Evolutionary conservation across 1,140 invertebrate species (phyloP), one percentile per base, ranked within the genome.

Genomic region (Hestina assimilis): DNA sequence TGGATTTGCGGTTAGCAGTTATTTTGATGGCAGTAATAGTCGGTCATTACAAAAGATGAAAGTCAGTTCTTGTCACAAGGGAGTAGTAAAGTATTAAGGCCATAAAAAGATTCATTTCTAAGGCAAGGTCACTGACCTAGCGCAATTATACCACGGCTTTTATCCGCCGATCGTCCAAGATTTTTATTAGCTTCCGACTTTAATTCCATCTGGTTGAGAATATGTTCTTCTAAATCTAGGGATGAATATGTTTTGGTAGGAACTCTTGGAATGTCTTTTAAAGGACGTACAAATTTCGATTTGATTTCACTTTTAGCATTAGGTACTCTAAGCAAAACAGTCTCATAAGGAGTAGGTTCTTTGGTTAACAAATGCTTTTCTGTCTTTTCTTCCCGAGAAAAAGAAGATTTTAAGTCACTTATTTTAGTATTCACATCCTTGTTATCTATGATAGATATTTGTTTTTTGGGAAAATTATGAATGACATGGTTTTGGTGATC

Each of bases 91-190:
- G 24, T 48, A 41, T 38, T 53, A 53, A 59, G 57, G 57, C 48
- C 57, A 59, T 52, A 59, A 23, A 59, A 57, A 59, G 14, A 52
- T 52, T 61, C 48, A 69, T 59, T 64, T 41, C n/a, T n/a, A 69
- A 74, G 71, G 73, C 74, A 56, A 75, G 72, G 78, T 74, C 75
- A 86, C 84, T 83, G 80, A 85, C 84, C 84, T 85, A 75, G 67
- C 79, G 58, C 55, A 33, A 51, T 40, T 24, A 59, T 69, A 60
- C 74, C 59, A 57, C 59, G 63, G 45, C 51, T 67, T 72, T 79
- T 83, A 62, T 82, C 79, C 58, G 79, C 81, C 26, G 84, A 86
- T 51, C 83, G 68, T 80, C 75, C 84, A 52, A 83, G 72, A 61
- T 87, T 83, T 69, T 74, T 80, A 73, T 82, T 86, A 19, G 80